Base-by-base conservation (phyloP, 2,888 invertebrate species). In the Podabrus alpinus region DNA sequence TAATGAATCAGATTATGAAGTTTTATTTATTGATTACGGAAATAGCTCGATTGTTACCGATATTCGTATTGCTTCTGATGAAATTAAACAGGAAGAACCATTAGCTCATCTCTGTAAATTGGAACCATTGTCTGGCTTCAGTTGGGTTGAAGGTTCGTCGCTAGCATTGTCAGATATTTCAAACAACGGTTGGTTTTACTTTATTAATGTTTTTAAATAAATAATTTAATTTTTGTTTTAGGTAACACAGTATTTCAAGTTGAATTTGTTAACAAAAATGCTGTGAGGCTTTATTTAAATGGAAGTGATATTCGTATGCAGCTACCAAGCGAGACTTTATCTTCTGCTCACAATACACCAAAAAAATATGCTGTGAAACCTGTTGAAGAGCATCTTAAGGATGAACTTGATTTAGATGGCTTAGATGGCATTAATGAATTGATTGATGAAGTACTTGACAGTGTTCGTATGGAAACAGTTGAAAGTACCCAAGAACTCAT, bases 11-110 rank as follows among this genome's bases (percentile, higher is more conserved):
- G 89, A 88, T 5, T 89, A 87, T 71, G 89, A 88, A 79, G 91
- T 92, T 1, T 87, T 89, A 75, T 92, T 91, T 78, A 88, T 92
- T 15, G 92, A 92, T 83, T 92, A 90, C 78, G 92, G 92, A 1
- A 92, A 91, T 79, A 89, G 89, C 73, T 88, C 90, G 0, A 86
- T 88, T 72, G 89, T 90, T 66, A 88, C 88, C 64, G 89, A 90
- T 72, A 88, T 92, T 73, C 88, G 88, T 66, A 84, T 85, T 61
- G 87, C 92, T 15, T 90, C 92, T 0, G 87, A 88, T 62, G 89
- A 90, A 59, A 81, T 92, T 1, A 85, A 86, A 0, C 68, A 80
- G 0, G 88, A 90, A 69, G 89, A 89, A 71, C 88, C 90, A 0
- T 84, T 91, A 70, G 90, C 91, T 0, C 89, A 89, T 78, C 90